phyloP scores from a whole-genome alignment of 2,888 invertebrate species.

The Rhabditoides inermis region DNA sequence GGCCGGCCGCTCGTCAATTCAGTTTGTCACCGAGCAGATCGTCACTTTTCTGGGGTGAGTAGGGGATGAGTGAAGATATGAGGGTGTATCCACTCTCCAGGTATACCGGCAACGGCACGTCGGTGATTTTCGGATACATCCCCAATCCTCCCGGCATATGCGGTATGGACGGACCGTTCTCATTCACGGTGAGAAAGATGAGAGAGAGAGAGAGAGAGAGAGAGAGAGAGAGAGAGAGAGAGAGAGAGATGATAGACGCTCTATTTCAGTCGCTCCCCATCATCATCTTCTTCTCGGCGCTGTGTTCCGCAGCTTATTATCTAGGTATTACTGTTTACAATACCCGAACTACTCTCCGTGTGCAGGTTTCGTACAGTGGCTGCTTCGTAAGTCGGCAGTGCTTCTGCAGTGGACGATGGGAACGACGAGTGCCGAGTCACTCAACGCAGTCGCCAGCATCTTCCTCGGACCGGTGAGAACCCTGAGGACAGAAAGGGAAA shows the following conservation, averaged over 20 bases:
- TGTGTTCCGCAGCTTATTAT: slow-evolving; percentile 14
- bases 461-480: slow-evolving; percentile 76
- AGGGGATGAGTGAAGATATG: slow-evolving; percentile 57
- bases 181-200: slow-evolving; percentile 65
- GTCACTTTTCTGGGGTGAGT: slow-evolving; percentile 72
- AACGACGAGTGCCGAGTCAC: slow-evolving; percentile 88
- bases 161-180: slow-evolving; percentile 62
- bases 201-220: neutral
- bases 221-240: neutral
- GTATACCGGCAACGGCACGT: slow-evolving; percentile 10
- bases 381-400: slow-evolving; percentile 34
- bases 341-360: neutral
- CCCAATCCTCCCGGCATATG: slow-evolving; percentile 19
- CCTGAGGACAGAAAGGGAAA: neutral
- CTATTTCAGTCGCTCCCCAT: slow-evolving; percentile 64
- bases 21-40: slow-evolving; percentile 64
- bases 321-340: slow-evolving; percentile 6
- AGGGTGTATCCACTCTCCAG: slow-evolving; percentile 61
- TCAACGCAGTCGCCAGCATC: slow-evolving; percentile 80
- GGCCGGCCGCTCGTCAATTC: neutral
- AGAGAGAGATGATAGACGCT: neutral
- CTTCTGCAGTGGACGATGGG: slow-evolving; percentile 63
- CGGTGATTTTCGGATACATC: slow-evolving; percentile 38
- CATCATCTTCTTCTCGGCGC: slow-evolving; percentile 15
- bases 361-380: neutral